Conservation (phyloP, 1,140 invertebrate species). For the Drosophila nikananu region DNA sequence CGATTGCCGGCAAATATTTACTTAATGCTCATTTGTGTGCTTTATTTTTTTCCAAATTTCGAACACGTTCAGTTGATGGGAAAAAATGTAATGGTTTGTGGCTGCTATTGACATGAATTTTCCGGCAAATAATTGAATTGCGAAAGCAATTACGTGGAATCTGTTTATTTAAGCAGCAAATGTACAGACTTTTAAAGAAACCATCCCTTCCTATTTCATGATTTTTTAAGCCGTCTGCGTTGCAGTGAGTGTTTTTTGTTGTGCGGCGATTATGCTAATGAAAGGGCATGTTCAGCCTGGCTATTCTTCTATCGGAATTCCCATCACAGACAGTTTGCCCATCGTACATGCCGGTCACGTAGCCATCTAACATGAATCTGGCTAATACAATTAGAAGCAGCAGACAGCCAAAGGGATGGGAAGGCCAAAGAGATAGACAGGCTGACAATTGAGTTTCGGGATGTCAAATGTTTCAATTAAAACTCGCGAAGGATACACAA, state of each 20-base stretch:
- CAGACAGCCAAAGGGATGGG: conserved; percentile 20
- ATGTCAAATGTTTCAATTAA: conserved; percentile 75
- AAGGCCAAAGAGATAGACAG: conserved; percentile 8
- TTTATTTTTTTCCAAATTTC: conserved; percentile 48
- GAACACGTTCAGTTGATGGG: conserved; percentile 33
- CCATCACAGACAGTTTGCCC: conserved; percentile 1
- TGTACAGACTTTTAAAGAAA: conserved; percentile 36
- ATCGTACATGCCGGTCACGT: conserved; percentile 58
- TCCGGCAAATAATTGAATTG: conserved; percentile 63
- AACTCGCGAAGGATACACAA: conserved; percentile 36
- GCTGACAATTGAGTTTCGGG: conserved; percentile 15
- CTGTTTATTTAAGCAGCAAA: conserved; percentile 70
- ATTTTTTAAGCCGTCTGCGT: background rate
- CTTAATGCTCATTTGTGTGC: conserved; percentile 45
- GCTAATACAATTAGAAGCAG: conserved; percentile 70
- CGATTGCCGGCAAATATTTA: conserved; percentile 62
- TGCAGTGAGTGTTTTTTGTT: conserved; percentile 39
- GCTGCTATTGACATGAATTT: conserved; percentile 56
- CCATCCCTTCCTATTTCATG: background rate
- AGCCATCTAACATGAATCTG: conserved; percentile 46
- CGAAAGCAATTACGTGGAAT: conserved; percentile 77
- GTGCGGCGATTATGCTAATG: conserved; percentile 72
- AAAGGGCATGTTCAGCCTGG: conserved; percentile 54
- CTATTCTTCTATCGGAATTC: conserved; percentile 5
- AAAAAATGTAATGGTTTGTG: conserved; percentile 65